Conservation (phyloP, 2,888 invertebrate genomes). For the Heliothis peltigera region DNA sequence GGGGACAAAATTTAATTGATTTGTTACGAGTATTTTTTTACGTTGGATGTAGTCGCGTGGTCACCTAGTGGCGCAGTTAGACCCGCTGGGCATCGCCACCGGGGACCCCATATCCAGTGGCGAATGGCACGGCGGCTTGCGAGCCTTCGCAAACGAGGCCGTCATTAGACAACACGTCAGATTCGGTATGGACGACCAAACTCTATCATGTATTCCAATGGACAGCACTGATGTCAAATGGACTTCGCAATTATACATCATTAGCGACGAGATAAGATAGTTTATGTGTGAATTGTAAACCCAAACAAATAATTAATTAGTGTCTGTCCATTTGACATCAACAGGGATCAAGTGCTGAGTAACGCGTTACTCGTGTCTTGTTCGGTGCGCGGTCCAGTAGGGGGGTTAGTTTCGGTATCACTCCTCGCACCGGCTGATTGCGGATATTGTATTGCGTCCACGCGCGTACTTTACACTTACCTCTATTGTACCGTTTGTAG, state of each 20-base stretch:
- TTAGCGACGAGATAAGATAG: conserved; percentile 53
- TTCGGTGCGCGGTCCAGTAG: conserved; percentile 59
- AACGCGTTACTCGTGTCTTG: conserved; percentile 61
- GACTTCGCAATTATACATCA: conserved; percentile 52
- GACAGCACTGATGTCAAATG: conserved; percentile 74
- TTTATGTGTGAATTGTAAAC: conserved; percentile 34
- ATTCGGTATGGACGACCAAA: conserved; percentile 84
- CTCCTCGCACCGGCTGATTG: conserved; percentile 60
- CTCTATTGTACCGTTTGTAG: conserved; percentile 49
- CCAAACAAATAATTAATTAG: conserved; percentile 52
- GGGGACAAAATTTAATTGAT: conserved; percentile 44
- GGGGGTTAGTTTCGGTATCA: conserved; percentile 73
- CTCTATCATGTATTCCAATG: conserved; percentile 71
- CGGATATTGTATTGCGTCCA: conserved; percentile 49
- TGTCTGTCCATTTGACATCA: conserved; percentile 65
- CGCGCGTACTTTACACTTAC: conserved; percentile 56
- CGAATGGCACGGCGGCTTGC: conserved; percentile 87
- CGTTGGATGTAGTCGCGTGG: conserved; percentile 94
- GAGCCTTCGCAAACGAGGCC: conserved; percentile 87
- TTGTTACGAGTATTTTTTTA: conserved; percentile 65
- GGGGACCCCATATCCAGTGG: conserved; percentile 90
- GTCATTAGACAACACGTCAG: conserved; percentile 89
- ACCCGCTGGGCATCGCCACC: conserved; percentile 97
- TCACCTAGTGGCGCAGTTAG: conserved; percentile 97
- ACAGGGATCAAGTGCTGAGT: conserved; percentile 64